These are phyloP conservation scores for Papilio gigon DNA, from an alignment of 2,888 invertebrate species.

Conservation along the genomic window DNA sequence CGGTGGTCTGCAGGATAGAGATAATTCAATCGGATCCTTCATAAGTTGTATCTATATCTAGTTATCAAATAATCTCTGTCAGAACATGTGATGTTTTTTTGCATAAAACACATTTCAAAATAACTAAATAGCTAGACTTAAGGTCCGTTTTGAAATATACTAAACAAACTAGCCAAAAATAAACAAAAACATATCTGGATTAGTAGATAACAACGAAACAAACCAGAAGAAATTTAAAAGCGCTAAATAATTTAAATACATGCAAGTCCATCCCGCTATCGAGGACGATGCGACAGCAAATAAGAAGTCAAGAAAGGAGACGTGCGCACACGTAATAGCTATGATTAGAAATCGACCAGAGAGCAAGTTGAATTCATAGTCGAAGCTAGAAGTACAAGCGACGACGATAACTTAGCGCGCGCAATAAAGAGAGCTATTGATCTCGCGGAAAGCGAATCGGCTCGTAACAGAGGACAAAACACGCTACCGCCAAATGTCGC, in stretches of 20 bases:
- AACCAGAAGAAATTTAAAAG: slow-evolving; percentile 58
- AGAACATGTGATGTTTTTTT: too few species aligned
- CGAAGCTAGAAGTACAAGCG: slow-evolving; percentile 66
- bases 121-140: too few species aligned
- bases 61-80: too few species aligned
- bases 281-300: not conserved
- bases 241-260: slow-evolving; percentile 41
- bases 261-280: slow-evolving; percentile 46
- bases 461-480: slow-evolving; percentile 80
- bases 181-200: not conserved
- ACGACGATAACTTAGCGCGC: slow-evolving; percentile 74
- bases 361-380: slow-evolving; percentile 69
- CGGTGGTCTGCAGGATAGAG: not conserved
- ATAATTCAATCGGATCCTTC: too few species aligned
- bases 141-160: too few species aligned
- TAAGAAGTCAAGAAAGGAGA: slow-evolving; percentile 1
- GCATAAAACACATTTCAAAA: too few species aligned
- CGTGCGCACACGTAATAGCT: slow-evolving; percentile 65
- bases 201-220: slow-evolving; percentile 48
- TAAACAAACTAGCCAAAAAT: too few species aligned
- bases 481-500: slow-evolving; percentile 81
- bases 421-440: slow-evolving; percentile 81
- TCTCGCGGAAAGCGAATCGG: slow-evolving; percentile 80
- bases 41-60: too few species aligned
- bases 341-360: slow-evolving; percentile 72